Evolutionary conservation across 1,140 invertebrate genomes (phyloP).

Genomic region (Macrostomum lignano): DNA sequence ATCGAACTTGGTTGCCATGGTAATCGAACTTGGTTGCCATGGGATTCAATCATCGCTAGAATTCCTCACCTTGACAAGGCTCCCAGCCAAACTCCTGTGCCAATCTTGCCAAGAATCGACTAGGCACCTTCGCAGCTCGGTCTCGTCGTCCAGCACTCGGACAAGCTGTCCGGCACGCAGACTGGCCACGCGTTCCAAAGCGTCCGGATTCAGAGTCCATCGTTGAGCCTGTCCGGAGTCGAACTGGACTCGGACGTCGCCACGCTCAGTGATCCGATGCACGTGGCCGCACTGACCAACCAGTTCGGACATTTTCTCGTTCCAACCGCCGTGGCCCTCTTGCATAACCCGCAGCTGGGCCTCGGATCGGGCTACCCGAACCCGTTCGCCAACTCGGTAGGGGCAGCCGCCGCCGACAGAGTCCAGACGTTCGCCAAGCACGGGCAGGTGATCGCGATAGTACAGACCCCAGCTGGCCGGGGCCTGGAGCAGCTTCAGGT

Average conservation of each 20-base stretch:
- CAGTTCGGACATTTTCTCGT: slow-evolving; percentile 55
- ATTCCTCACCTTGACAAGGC: too few relatives aligned
- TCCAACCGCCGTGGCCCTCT: slow-evolving; percentile 66
- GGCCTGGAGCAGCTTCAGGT: slow-evolving; percentile 46
- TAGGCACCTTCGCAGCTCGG: too few relatives aligned
- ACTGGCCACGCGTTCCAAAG: too few relatives aligned
- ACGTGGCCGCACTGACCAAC: slow-evolving; percentile 48
- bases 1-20: too few relatives aligned
- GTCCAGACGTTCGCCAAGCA: slow-evolving; percentile 34
- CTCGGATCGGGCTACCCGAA: slow-evolving; percentile 44
- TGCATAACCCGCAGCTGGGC: slow-evolving; percentile 47
- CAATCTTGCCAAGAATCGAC: too few relatives aligned
- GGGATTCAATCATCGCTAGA: too few relatives aligned
- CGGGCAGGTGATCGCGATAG: slow-evolving; percentile 52
- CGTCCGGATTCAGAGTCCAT: slow-evolving; percentile 61
- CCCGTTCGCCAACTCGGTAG: slow-evolving; percentile 54
- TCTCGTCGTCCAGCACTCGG: too few relatives aligned
- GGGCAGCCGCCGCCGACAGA: neutral
- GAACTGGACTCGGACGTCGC: slow-evolving; percentile 59
- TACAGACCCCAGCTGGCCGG: slow-evolving; percentile 42
- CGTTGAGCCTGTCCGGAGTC: slow-evolving; percentile 50
- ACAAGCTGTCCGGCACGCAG: slow-evolving; percentile 12
- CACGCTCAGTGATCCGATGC: slow-evolving; percentile 57
- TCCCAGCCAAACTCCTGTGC: too few relatives aligned
- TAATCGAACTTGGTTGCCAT: too few relatives aligned